Conservation (phyloP, 53 echinoderm and acorn worm genomes). For the Stichopus horrens region DNA sequence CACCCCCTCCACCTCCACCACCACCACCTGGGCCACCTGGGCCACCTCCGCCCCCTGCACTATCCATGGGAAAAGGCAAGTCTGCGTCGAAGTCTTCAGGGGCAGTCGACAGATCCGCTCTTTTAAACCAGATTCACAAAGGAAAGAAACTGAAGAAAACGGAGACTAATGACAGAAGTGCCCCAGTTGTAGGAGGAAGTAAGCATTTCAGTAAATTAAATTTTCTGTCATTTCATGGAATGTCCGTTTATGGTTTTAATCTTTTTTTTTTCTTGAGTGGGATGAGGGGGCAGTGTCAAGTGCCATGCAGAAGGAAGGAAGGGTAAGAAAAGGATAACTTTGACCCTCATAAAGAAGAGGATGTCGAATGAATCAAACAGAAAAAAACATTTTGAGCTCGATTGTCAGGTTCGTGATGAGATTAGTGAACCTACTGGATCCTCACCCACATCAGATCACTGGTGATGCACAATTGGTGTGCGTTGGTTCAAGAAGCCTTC, state of each 20-base stretch:
- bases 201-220: background rate
- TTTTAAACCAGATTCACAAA: slow-evolving; percentile 74
- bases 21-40: slow-evolving; percentile 66
- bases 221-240: background rate
- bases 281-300: background rate
- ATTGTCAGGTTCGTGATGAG: too few species aligned
- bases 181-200: slow-evolving; percentile 46
- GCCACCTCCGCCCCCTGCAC: slow-evolving; percentile 83
- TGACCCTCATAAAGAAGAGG: too few species aligned
- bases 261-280: background rate
- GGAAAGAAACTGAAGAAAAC: slow-evolving; percentile 82
- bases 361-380: too few species aligned
- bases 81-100: background rate
- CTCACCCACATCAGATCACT: too few species aligned
- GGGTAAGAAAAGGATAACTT: too few species aligned
- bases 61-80: slow-evolving; percentile 54
- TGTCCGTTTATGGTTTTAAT: background rate
- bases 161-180: slow-evolving; percentile 72
- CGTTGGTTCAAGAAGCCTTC: too few species aligned
- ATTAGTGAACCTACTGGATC: too few species aligned
- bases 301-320: too few species aligned
- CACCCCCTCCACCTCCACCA: slow-evolving; percentile 63
- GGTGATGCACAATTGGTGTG: too few species aligned
- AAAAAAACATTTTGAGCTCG: too few species aligned
- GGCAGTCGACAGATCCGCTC: slow-evolving; percentile 49